phyloP scores from a whole-genome alignment of 1,140 invertebrate species.

The Ostrea edulis region DNA sequence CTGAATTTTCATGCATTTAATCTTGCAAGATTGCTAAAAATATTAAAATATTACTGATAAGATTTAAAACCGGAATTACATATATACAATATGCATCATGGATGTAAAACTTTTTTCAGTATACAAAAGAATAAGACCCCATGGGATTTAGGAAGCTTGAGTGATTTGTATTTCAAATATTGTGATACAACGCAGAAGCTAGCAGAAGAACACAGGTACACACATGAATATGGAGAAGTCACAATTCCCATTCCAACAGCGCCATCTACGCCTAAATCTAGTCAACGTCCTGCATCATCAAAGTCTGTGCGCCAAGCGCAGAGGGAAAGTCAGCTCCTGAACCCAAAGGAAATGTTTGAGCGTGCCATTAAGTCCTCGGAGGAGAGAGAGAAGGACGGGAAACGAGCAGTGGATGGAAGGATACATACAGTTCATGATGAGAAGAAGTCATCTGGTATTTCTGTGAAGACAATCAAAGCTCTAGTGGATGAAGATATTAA shows the following conservation, averaged over 20 bases:
- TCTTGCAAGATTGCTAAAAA: background rate
- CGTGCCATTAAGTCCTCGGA: slow-evolving; percentile 57
- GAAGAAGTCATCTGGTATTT: slow-evolving; percentile 8
- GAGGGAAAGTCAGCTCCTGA: slow-evolving; percentile 58
- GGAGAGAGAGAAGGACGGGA: background rate
- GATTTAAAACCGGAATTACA: too few relatives aligned
- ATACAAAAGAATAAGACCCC: slow-evolving; percentile 27
- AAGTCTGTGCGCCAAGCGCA: slow-evolving; percentile 45
- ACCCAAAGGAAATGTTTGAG: slow-evolving; percentile 69
- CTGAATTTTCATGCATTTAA: background rate
- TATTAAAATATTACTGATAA: too few relatives aligned
- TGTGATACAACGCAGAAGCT: slow-evolving; percentile 70
- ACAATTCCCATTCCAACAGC: slow-evolving; percentile 61
- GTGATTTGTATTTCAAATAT: slow-evolving; percentile 67
- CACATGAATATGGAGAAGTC: slow-evolving; percentile 75
- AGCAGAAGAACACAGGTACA: slow-evolving; percentile 71
- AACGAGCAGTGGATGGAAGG: background rate
- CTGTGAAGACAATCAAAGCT: slow-evolving; percentile 26
- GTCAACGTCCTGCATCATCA: slow-evolving; percentile 52
- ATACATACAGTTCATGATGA: background rate
- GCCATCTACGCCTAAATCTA: slow-evolving; percentile 61
- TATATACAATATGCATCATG: background rate
- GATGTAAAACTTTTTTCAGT: slow-evolving; percentile 37
- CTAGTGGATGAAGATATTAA: slow-evolving; percentile 28
- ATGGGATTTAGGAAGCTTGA: slow-evolving; percentile 50